These are phyloP conservation scores for Pterocles gutturalis DNA, from an alignment of 2,113 vertebrate species.

Conservation along the genomic window DNA sequence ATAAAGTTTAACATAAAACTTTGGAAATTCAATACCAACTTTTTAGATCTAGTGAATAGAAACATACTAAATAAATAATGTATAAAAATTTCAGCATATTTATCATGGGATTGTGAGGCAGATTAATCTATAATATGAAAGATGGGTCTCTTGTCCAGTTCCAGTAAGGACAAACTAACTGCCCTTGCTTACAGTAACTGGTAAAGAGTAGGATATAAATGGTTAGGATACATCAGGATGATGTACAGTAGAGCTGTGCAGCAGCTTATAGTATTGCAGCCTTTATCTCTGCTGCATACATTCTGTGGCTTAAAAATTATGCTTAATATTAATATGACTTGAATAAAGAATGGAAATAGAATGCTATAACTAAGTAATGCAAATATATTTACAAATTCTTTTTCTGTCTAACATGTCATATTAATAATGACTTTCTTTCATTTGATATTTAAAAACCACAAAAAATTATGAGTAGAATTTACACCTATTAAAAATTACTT, in stretches of 20 bases:
- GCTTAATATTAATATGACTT: not conserved
- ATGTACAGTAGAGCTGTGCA: not conserved
- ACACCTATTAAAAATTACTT: not conserved
- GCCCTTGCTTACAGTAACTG: constrained; percentile 12
- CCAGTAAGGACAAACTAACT: constrained; percentile 37
- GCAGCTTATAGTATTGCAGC: not conserved
- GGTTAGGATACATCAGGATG: constrained; percentile 3
- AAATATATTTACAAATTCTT: constrained; percentile 43
- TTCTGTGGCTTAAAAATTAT: constrained; percentile 27
- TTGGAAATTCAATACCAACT: not conserved
- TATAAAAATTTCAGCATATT: not conserved
- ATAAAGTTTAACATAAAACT: not conserved
- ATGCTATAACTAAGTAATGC: not conserved
- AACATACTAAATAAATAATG: constrained; percentile 23
- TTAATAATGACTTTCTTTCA: constrained; percentile 34
- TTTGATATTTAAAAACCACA: constrained; percentile 17
- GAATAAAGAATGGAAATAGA: not conserved
- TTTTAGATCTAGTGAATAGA: not conserved
- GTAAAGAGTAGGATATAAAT: constrained; percentile 12
- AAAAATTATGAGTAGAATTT: not conserved
- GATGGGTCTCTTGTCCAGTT: constrained; percentile 15
- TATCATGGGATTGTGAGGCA: not conserved
- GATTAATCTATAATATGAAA: constrained; percentile 42
- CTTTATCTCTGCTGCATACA: not conserved
- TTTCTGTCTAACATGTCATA: not conserved